Base-by-base conservation (phyloP, 1,140 invertebrate genomes). In the Adoxophyes honmai region DNA sequence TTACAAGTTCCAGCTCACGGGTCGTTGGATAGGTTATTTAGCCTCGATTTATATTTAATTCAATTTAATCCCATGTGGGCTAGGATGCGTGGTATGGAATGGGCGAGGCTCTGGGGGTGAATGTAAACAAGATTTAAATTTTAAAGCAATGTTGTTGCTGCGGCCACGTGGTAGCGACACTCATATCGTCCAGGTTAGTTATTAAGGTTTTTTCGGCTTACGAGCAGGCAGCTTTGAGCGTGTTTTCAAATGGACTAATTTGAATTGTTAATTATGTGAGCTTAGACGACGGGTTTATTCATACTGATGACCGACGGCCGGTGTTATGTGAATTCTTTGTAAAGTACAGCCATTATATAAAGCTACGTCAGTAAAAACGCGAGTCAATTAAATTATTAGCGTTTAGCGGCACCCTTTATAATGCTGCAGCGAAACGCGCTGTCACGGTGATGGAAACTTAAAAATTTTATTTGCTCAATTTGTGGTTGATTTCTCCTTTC, bases 121-220 rank as follows among this genome's bases (percentile, higher is more conserved):
- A 86, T 84, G 72, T 76, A 79, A 82, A 84, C 76, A 86, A 66
- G 73, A 69, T 78, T 78, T 85, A 70, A 80, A 83, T 81, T 75
- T 81, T 80, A 74, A 75, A 86, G 68, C 60, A 74, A 68, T 34
- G 15, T 52, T 10, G 39, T 14, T 44, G 39, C 39, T 42, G 14
- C 39, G 4, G 16, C 21, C 21, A 44, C 39, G 39, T 15, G 14
- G 18, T 9, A n/a, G 21, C 6, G 6, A 28, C 21, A 28, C 21
- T 28, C 18, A 44, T 44, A 44, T 44, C 15, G 1, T 44, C 16
- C 39, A 28, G 16, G 39, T 18, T n/a, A 21, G 39, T 21, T 39
- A 37, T 39, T 44, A 44, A 44, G 39, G 18, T 44, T 44, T 44
- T 42, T 44, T 44, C 18, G 5, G 8, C 39, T 21, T 18, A 44